Conservation (phyloP, 2,888 invertebrate genomes). For the Xylota segnis region DNA sequence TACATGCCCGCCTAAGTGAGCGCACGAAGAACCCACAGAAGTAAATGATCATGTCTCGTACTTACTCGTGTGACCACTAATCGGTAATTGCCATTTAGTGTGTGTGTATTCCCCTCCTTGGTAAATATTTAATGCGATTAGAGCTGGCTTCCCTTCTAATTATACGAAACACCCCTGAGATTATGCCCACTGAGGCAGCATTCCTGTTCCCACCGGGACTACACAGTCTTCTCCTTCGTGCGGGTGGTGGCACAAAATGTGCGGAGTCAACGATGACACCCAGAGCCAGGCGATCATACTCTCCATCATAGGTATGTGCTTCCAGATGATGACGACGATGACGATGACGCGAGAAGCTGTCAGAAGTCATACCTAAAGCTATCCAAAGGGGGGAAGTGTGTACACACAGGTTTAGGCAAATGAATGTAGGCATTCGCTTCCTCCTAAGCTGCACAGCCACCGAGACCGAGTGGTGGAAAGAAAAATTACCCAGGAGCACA, state of each 20-base stretch:
- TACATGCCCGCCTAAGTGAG: conserved; percentile 7
- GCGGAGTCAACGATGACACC: conserved; percentile 29
- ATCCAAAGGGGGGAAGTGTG: neutral
- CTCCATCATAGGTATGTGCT: conserved; percentile 25
- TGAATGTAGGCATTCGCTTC: conserved; percentile 45
- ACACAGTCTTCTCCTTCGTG: neutral
- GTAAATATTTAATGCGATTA: conserved; percentile 61
- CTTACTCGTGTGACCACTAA: conserved; percentile 38
- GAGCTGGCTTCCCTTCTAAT: conserved; percentile 10
- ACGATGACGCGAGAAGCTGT: conserved; percentile 35
- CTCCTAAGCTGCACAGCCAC: neutral
- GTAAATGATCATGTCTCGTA: conserved; percentile 20
- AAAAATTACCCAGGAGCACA: conserved; percentile 69
- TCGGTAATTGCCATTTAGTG: conserved; percentile 44
- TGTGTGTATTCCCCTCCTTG: neutral
- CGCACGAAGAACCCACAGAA: conserved; percentile 9
- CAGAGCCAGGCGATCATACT: conserved; percentile 46
- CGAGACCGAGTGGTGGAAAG: conserved; percentile 32
- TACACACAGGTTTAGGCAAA: conserved; percentile 15
- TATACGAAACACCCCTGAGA: conserved; percentile 27
- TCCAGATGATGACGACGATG: too few species aligned
- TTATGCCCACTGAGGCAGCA: neutral
- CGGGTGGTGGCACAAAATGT: conserved; percentile 38
- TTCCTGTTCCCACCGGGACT: neutral
- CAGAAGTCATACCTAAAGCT: neutral